Evolutionary conservation across 2,113 vertebrate genomes (phyloP).

Genomic region (Rhinichthys klamathensis): DNA sequence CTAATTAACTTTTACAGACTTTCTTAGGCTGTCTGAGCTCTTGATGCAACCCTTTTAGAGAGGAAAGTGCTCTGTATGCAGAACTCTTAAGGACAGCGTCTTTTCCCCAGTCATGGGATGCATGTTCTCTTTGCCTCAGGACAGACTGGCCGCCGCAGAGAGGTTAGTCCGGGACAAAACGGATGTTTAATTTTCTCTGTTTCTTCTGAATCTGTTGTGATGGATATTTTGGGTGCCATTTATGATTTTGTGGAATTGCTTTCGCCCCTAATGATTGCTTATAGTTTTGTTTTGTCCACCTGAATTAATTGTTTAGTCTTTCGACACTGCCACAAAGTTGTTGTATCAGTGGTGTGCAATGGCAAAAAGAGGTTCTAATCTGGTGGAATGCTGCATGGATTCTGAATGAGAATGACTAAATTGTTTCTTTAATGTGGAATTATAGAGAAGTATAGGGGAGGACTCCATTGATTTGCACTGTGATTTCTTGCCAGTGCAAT

Average conservation of each 20-base stretch:
- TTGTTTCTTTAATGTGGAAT: not conserved
- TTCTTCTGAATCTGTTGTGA: not conserved
- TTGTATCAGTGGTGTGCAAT: not conserved
- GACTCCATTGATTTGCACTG: not conserved
- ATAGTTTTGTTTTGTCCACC: not conserved
- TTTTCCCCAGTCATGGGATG: constrained; percentile 76
- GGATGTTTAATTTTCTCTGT: not conserved
- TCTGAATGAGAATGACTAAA: not conserved
- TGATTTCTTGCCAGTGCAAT: not conserved
- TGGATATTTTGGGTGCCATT: not conserved
- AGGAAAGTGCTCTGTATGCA: not conserved
- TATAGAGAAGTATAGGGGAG: not conserved
- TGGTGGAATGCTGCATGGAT: not conserved
- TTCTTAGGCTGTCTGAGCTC: not conserved
- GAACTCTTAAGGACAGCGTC: not conserved
- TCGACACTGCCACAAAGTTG: not conserved
- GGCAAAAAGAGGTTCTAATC: not conserved
- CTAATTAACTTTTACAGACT: not conserved
- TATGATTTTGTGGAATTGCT: not conserved
- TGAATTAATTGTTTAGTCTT: too few species aligned
- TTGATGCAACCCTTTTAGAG: not conserved
- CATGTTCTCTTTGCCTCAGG: constrained; percentile 70
- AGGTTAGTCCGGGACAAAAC: constrained; percentile 75
- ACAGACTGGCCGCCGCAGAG: constrained; percentile 63
- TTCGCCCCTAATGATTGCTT: not conserved